These are phyloP conservation scores for Empidonax traillii DNA, from an alignment of 2,113 vertebrate species.

Conservation along the genomic window DNA sequence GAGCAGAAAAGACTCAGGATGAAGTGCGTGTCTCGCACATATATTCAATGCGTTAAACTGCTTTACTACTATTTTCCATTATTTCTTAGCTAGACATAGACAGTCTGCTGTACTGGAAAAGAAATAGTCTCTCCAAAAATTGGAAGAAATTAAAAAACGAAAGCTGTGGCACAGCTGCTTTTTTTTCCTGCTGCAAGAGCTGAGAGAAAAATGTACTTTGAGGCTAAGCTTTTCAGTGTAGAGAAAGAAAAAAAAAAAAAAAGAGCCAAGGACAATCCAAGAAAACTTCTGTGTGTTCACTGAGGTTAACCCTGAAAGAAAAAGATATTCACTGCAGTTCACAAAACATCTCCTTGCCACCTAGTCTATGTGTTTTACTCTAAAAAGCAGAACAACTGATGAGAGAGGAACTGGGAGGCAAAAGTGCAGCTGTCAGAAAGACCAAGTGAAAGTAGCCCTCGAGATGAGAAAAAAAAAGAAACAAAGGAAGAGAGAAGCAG, in stretches of 20 bases:
- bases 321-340: neutral
- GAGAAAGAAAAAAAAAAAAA: neutral
- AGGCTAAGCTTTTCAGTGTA: neutral
- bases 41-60: neutral
- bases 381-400: neutral
- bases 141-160: conserved; percentile 1
- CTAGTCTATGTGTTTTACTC: neutral
- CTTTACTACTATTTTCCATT: neutral
- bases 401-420: neutral
- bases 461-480: neutral
- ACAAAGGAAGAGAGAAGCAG: neutral
- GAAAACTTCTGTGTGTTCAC: neutral
- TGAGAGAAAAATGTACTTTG: neutral
- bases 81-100: neutral
- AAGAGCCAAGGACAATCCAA: neutral
- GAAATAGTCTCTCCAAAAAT: neutral
- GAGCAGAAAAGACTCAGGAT: neutral
- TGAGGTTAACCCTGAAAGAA: neutral
- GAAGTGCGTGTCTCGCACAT: neutral
- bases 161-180: neutral
- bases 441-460: neutral
- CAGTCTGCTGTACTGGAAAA: neutral
- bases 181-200: neutral
- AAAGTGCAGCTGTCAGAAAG: conserved; percentile 13
- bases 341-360: neutral